These are phyloP conservation scores for Brachypteracias leptosomus DNA, from an alignment of 2,113 vertebrate species.

Conservation along the genomic window DNA sequence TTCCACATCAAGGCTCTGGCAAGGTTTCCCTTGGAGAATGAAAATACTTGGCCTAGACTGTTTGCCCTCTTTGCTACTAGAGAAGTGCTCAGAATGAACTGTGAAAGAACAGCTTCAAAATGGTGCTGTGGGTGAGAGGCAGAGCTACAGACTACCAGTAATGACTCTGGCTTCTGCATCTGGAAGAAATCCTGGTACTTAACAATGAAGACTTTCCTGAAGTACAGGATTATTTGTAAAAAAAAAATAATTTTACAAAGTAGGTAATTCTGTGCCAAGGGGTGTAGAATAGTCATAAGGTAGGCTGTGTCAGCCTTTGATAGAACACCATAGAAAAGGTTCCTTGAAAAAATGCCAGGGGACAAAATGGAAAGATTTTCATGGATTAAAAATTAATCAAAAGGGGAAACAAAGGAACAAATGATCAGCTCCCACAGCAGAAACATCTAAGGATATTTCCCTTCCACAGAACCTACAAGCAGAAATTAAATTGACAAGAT, in stretches of 20 bases:
- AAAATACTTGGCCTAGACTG: neutral
- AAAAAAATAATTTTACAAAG: neutral
- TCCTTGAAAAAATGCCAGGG: neutral
- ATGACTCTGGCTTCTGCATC: neutral
- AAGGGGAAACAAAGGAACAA: neutral
- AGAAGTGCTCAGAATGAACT: neutral
- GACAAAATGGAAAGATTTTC: neutral
- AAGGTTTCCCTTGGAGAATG: neutral
- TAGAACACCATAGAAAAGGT: accelerated
- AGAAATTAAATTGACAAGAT: neutral
- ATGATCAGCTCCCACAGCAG: neutral
- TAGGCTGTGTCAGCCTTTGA: neutral
- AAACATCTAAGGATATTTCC: neutral
- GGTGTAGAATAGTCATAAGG: neutral
- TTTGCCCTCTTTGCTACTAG: neutral
- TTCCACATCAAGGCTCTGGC: neutral
- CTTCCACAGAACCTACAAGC: neutral
- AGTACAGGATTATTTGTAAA: neutral
- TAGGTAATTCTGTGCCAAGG: neutral
- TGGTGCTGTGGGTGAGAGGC: neutral
- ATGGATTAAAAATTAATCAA: neutral
- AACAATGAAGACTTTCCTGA: neutral
- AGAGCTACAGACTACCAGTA: neutral
- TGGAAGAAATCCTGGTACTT: neutral
- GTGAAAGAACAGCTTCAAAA: neutral